These are phyloP conservation scores for Pseudopleuronectes americanus DNA, from an alignment of 2,797 vertebrate genomes.

Conservation along the genomic window DNA sequence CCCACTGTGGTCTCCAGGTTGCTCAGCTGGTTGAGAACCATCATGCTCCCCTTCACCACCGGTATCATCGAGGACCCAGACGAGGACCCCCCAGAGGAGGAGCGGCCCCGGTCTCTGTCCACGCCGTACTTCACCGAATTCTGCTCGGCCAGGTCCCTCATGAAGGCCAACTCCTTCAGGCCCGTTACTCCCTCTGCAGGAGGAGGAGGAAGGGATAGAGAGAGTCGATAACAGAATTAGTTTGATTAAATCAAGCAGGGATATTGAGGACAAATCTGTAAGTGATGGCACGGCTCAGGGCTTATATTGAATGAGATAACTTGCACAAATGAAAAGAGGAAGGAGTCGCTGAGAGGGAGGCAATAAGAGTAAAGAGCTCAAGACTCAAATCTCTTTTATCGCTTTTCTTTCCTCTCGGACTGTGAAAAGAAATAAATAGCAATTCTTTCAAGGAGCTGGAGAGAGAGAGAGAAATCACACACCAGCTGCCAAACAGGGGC, in stretches of 20 bases:
- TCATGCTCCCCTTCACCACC: constrained; percentile 97
- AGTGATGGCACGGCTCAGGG: constrained; percentile 18
- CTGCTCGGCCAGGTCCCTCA: constrained; percentile 96
- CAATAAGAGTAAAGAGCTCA: constrained; percentile 37
- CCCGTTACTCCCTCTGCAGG: constrained; percentile 93
- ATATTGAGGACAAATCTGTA: constrained; percentile 30
- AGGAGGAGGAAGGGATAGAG: neutral
- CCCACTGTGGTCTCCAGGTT: constrained; percentile 97
- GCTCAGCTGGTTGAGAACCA: constrained; percentile 98
- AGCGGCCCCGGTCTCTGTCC: constrained; percentile 85
- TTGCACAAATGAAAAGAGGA: constrained; percentile 37
- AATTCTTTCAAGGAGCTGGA: constrained; percentile 7
- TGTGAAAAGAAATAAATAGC: constrained; percentile 3
- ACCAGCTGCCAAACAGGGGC: constrained; percentile 1
- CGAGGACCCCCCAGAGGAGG: constrained; percentile 35
- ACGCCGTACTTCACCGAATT: constrained; percentile 93
- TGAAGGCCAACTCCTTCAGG: constrained; percentile 95
- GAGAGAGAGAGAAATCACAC: constrained; percentile 6
- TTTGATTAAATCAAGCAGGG: constrained; percentile 37
- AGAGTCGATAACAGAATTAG: neutral
- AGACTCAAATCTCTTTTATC: constrained; percentile 30
- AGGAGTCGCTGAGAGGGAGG: constrained; percentile 25
- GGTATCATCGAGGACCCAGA: constrained; percentile 78
- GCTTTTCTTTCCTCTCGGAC: constrained; percentile 7
- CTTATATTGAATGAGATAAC: constrained; percentile 11